phyloP scores from a whole-genome alignment of 2,888 invertebrate species.

The Gasteruption jaculator region DNA sequence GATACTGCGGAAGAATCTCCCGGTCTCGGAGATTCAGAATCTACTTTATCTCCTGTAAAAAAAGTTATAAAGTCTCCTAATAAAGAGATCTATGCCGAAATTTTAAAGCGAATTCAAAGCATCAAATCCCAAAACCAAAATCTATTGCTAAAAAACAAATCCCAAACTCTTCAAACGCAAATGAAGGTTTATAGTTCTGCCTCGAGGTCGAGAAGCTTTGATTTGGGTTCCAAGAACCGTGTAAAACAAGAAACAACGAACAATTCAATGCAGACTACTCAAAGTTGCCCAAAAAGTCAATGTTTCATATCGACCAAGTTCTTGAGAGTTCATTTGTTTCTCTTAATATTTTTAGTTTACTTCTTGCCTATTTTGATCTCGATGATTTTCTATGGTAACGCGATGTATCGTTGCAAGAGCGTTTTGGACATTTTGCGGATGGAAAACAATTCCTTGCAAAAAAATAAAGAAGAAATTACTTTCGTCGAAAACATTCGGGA shows the following conservation, averaged over 20 bases:
- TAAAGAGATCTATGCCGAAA: slow-evolving; percentile 31
- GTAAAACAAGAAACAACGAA: slow-evolving; percentile 5
- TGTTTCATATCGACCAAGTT: slow-evolving; percentile 37
- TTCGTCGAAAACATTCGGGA: not conserved
- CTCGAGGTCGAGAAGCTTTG: slow-evolving; percentile 1
- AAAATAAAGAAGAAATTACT: not conserved
- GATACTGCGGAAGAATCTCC: not conserved
- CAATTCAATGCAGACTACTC: not conserved
- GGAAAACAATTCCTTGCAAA: slow-evolving; percentile 7
- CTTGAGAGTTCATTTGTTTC: slow-evolving; percentile 37
- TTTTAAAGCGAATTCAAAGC: slow-evolving; percentile 33
- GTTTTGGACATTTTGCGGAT: slow-evolving; percentile 24
- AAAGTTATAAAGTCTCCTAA: slow-evolving; percentile 18
- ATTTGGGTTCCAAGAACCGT: slow-evolving; percentile 6
- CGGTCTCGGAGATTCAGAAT: not conserved
- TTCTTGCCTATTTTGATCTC: slow-evolving; percentile 34
- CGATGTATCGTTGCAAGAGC: slow-evolving; percentile 20
- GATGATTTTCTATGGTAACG: slow-evolving; percentile 24
- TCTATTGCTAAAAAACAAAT: not conserved
- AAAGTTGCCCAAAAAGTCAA: slow-evolving; percentile 19
- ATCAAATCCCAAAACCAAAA: slow-evolving; percentile 13
- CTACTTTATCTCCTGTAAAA: not conserved
- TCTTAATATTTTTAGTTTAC: slow-evolving; percentile 36
- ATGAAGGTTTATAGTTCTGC: slow-evolving; percentile 8
- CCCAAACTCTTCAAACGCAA: slow-evolving; percentile 8